Base-by-base conservation (phyloP, 2,797 vertebrate genomes). In the Muscicapa comitata region DNA sequence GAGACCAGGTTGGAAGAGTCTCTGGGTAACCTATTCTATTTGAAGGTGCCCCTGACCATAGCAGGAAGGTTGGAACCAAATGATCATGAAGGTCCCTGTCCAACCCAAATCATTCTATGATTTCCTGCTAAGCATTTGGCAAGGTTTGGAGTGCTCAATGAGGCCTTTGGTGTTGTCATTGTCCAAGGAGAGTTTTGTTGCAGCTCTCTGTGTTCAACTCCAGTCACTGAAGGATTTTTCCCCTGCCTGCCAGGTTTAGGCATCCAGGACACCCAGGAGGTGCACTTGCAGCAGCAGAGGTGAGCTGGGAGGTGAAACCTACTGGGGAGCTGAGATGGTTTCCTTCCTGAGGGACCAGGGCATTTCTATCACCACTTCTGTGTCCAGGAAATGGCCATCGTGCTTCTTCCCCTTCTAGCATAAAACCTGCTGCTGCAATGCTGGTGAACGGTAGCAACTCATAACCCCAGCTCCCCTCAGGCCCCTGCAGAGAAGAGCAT, bases 141-240 rank as follows among this genome's bases (percentile, higher is more conserved):
- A 2, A 71, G 9, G 13, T 38, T 23, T 77, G 37, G 26, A 78
- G 17, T 11, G 7, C 5, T 16, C 2, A 50, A 13, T 3, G 4
- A 63, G 15, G 20, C 18, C 13, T 81, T 66, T n/a, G 11, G 21
- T 35, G 14, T 24, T 48, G 24, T n/a, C 25, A 24, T 43, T 6
- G 1, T 70, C 47, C 8, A 6, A 6, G 26, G 7, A 61, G 17
- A 54, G 13, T n/a, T 42, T 29, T 12, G 3, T 24, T 66, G 31
- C 31, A 57, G 5, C 29, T 62, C 24, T 67, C 7, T 0, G 2
- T 63, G 26, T 6, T 59, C 1, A 8, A 0, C 11, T 9, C 8
- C 9, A 53, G 17, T 19, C 2, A 1, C 4, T 3, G 0, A 24
- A 53, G 13, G 17, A 54, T 57, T 66, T 38, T 45, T 40, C 20